Evolutionary conservation across 1,140 invertebrate genomes (phyloP), one percentile per base, ranked within the genome.

Genomic region (Rhynchophorus ferrugineus): DNA sequence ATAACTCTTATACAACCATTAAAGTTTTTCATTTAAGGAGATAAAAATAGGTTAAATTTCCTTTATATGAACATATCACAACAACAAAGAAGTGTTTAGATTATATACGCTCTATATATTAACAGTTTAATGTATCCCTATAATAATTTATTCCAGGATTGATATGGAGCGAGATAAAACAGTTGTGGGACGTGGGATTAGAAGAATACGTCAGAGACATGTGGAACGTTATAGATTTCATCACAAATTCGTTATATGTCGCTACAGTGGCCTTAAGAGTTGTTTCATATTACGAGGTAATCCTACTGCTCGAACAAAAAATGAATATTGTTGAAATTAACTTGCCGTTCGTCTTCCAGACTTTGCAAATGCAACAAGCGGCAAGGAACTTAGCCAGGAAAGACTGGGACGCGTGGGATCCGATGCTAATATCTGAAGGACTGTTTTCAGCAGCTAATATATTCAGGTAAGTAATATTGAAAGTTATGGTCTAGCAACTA

Each of bases 151-250:
- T 36, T 62, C 54, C 70, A 87, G 94, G 95, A 36, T 73, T 98
- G 55, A 96, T 99, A 64, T 98, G 95, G 95, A 94, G 92, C 58
- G 95, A 98, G 75, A 92, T 98, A 58, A 98, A 98, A 70, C 94
- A 98, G 68, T 74, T 98, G 18, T 98, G 95, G 94, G 91, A 97
- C 71, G 90, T 95, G 54, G 95, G 95, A 0, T 75, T 96, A 17
- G 84, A 91, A 62, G 93, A 97, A 67, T 99, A 98, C 69, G 83
- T 92, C 24, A 86, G 89, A 61, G 95, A 98, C 72, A 97, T 98
- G 93, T 98, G 95, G 95, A 99, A 98, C 71, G 93, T 98, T 42
- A 89, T 98, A 54, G 95, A 98, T 74, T 98, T 98, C 71, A 89
- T 96, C 45, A 98, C 95, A 14, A 98, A 98, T 73, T 94, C 94